A percentile compares a stretch with the other conserved stretches of the same genome.
Conservation (phyloP, 2,113 vertebrate genomes). For the Corvus cornix region DNA sequence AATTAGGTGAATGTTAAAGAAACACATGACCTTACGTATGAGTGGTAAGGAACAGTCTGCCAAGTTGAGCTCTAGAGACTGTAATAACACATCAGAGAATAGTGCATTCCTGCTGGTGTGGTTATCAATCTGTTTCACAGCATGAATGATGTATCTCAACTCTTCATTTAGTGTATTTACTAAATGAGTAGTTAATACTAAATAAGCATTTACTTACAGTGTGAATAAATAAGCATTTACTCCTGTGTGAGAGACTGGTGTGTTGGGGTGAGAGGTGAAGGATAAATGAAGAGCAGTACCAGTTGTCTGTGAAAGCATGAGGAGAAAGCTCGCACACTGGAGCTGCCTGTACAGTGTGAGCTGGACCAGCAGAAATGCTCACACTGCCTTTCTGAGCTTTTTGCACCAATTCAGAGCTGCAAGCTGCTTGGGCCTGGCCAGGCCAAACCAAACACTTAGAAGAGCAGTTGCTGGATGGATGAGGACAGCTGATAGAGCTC, state of each 20-base stretch:
- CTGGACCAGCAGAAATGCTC: background rate
- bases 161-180: background rate
- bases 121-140: background rate
- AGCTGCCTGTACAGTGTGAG: fast-evolving
- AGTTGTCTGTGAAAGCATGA: background rate
- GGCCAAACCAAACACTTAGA: background rate
- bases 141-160: background rate
- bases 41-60: background rate
- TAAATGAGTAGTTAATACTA: background rate
- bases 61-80: background rate
- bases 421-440: background rate
- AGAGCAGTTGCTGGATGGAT: background rate
- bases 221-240: background rate
- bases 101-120: background rate
- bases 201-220: background rate
- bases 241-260: background rate
- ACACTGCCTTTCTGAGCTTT: background rate
- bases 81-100: background rate
- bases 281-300: background rate
- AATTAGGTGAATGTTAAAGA: background rate
- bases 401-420: background rate
- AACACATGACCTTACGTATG: fast-evolving
- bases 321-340: fast-evolving
- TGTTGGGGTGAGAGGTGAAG: background rate
- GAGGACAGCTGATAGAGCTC: background rate